Conservation (phyloP, 2,113 vertebrate genomes). For the Microcebus jonahi region DNA sequence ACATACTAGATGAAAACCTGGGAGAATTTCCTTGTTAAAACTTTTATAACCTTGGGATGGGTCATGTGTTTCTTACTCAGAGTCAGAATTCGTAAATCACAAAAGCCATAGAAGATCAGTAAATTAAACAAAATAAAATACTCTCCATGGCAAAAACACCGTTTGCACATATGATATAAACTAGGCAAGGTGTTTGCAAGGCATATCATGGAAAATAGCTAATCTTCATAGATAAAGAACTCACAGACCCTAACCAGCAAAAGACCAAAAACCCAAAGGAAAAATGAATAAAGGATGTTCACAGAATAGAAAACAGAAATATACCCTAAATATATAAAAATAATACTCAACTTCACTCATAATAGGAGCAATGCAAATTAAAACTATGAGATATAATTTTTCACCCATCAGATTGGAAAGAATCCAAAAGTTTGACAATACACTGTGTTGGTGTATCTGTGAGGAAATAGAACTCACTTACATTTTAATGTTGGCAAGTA, state of each 20-base stretch:
- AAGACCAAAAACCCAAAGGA: neutral
- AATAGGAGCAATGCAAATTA: neutral
- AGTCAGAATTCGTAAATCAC: slow-evolving; percentile 12
- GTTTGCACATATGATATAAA: neutral
- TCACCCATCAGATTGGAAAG: neutral
- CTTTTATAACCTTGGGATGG: neutral
- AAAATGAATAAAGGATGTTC: neutral
- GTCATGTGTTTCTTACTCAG: neutral
- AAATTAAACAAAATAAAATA: neutral
- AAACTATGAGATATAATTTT: neutral
- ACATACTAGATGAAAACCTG: neutral
- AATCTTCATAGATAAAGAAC: neutral
- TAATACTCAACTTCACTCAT: neutral
- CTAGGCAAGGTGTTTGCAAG: neutral
- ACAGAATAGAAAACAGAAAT: neutral
- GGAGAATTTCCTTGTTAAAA: neutral
- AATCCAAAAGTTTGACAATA: neutral
- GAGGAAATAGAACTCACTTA: neutral
- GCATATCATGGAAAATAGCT: neutral
- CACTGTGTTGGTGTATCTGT: neutral
- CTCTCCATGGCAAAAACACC: neutral
- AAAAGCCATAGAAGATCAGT: neutral
- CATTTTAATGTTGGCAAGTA: neutral
- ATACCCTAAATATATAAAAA: neutral
- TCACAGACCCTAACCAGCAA: neutral